A percentile compares a stretch with the other conserved stretches of the same genome.
Conservation (phyloP, 2,113 vertebrate species). For the Tachuris rubrigastra region DNA sequence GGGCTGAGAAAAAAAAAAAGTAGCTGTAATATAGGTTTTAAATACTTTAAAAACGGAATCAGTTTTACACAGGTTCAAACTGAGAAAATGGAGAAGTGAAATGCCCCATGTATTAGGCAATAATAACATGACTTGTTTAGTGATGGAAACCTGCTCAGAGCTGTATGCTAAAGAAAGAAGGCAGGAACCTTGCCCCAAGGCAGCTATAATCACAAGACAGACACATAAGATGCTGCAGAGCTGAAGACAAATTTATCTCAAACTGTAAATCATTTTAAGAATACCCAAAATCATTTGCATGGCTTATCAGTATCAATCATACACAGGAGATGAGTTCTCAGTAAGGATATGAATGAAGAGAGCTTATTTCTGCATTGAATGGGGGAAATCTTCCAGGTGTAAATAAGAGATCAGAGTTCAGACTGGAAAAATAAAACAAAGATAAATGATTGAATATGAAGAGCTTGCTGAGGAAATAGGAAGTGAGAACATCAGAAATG, state of each 20-base stretch:
- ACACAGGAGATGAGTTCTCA: not conserved
- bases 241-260: conserved; percentile 6
- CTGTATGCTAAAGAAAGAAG: not conserved
- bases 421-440: not conserved
- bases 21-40: not conserved
- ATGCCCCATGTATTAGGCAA: not conserved
- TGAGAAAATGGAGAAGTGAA: not conserved
- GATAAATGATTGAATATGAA: not conserved
- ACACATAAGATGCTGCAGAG: not conserved
- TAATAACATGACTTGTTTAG: not conserved
- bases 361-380: not conserved
- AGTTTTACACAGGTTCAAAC: not conserved
- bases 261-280: conserved; percentile 20
- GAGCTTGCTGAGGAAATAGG: not conserved
- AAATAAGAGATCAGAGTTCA: conserved; percentile 11
- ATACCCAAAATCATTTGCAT: conserved; percentile 8
- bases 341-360: not conserved
- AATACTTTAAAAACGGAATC: not conserved
- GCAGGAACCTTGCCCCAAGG: not conserved
- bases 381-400: not conserved
- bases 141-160: not conserved
- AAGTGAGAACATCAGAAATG: not conserved
- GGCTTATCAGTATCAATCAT: not conserved
- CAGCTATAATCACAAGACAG: not conserved
- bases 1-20: not conserved